Conservation (phyloP, 2,888 invertebrate genomes). For the Papilio gigon region DNA sequence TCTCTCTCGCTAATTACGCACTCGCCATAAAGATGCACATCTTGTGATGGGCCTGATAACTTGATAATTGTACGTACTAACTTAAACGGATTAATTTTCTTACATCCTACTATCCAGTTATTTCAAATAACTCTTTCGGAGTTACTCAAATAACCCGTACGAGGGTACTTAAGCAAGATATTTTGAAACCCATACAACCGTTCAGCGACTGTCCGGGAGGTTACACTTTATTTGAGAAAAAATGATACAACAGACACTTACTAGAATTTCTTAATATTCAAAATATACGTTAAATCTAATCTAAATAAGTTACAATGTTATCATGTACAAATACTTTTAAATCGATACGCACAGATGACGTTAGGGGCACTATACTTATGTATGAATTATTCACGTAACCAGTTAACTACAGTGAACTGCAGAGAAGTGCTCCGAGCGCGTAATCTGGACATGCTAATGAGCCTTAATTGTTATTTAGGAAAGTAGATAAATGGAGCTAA, state of each 20-base stretch:
- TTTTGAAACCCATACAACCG: no score
- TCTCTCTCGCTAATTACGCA: constrained; percentile 8
- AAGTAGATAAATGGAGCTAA: constrained; percentile 25
- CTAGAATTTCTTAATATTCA: no score
- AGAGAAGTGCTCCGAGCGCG: constrained; percentile 10
- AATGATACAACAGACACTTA: no score
- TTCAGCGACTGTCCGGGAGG: not conserved
- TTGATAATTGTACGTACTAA: not conserved
- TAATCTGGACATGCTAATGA: constrained; percentile 22
- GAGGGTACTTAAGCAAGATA: no score
- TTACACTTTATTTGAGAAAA: no score
- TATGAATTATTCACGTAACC: not conserved
- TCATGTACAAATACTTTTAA: not conserved
- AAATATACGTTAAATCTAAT: not conserved
- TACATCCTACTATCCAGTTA: not conserved
- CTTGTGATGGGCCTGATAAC: not conserved
- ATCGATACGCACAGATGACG: not conserved
- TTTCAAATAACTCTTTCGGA: not conserved
- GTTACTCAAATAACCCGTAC: no score
- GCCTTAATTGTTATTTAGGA: constrained; percentile 21
- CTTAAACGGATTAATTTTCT: not conserved
- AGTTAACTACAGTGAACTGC: not conserved
- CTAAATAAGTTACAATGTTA: not conserved
- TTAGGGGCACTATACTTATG: not conserved
- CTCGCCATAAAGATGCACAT: not conserved